phyloP scores from a whole-genome alignment of 1,140 invertebrate genomes.

The Drosophila pruinosa region DNA sequence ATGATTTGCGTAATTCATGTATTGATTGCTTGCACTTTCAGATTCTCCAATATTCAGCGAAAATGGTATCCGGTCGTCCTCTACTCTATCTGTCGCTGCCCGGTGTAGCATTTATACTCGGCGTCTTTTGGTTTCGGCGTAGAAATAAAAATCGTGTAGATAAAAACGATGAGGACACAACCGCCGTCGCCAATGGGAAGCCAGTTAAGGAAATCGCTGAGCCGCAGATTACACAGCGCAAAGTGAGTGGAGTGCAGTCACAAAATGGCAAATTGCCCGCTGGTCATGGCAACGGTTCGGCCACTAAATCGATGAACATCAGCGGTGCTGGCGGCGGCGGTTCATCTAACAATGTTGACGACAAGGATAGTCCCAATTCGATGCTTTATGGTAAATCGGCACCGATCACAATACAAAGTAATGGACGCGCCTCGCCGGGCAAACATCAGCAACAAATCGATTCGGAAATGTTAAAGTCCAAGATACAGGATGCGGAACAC shows the following conservation, averaged over 20 bases:
- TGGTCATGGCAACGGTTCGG: not conserved
- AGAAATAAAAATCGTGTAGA: slow-evolving; percentile 82
- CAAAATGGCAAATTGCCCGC: slow-evolving; percentile 55
- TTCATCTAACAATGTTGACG: slow-evolving; percentile 19
- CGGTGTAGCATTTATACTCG: slow-evolving; percentile 82
- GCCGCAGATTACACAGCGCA: slow-evolving; percentile 26
- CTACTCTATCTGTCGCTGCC: slow-evolving; percentile 82
- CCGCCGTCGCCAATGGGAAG: slow-evolving; percentile 29
- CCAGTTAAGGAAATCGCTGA: slow-evolving; percentile 17
- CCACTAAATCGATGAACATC: slow-evolving; percentile 66
- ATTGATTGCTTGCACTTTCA: slow-evolving; percentile 8
- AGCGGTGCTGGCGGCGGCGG: slow-evolving; percentile 23
- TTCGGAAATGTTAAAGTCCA: slow-evolving; percentile 77
- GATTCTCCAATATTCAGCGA: slow-evolving; percentile 82
- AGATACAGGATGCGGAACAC: slow-evolving; percentile 76
- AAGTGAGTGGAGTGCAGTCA: slow-evolving; percentile 44
- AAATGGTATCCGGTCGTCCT: slow-evolving; percentile 83
- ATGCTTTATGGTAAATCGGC: slow-evolving; percentile 79
- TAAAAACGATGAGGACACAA: slow-evolving; percentile 62
- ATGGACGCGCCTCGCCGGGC: slow-evolving; percentile 60
- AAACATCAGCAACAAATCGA: slow-evolving; percentile 72
- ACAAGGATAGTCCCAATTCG: slow-evolving; percentile 66
- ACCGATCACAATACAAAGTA: slow-evolving; percentile 82
- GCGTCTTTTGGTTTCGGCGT: slow-evolving; percentile 82
- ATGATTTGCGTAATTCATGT: not conserved